phyloP scores from a whole-genome alignment of 2,113 vertebrate species.

The Cryptomyrus ogoouensis region DNA sequence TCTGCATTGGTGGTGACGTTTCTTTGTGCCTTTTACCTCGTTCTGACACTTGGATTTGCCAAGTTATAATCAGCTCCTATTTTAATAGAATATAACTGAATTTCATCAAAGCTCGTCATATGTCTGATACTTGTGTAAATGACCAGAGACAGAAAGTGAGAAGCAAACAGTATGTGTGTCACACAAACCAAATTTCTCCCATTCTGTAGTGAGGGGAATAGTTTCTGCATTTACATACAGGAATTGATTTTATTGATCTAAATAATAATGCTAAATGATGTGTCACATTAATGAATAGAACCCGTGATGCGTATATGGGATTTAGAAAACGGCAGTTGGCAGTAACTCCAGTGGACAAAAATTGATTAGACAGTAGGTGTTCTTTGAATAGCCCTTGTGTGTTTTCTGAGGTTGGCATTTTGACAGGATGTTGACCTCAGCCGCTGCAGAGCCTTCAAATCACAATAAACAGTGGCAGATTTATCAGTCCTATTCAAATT shows the following conservation, averaged over 20 bases:
- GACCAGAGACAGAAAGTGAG: not conserved
- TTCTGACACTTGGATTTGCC: not conserved
- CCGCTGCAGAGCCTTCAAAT: not conserved
- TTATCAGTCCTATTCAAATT: not conserved
- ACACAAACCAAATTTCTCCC: slow-evolving; percentile 45
- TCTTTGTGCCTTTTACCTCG: not conserved
- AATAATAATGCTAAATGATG: slow-evolving; percentile 51
- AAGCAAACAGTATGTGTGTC: slow-evolving; percentile 44
- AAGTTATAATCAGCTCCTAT: not conserved
- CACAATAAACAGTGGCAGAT: not conserved
- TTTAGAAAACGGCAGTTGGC: not conserved
- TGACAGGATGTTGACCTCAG: not conserved
- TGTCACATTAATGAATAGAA: slow-evolving; percentile 51
- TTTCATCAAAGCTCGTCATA: slow-evolving; percentile 19
- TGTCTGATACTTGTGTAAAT: slow-evolving; percentile 29
- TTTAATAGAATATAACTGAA: slow-evolving; percentile 30
- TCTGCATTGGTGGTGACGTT: not conserved
- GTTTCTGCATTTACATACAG: not conserved
- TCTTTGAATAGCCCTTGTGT: not conserved
- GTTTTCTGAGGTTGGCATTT: slow-evolving; percentile 2
- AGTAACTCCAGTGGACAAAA: not conserved
- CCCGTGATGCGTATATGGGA: slow-evolving; percentile 35
- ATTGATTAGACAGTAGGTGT: not conserved
- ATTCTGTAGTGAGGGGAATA: slow-evolving; percentile 14
- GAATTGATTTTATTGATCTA: not conserved